Conservation (phyloP, 2,113 vertebrate genomes). For the Chroicocephalus ridibundus region DNA sequence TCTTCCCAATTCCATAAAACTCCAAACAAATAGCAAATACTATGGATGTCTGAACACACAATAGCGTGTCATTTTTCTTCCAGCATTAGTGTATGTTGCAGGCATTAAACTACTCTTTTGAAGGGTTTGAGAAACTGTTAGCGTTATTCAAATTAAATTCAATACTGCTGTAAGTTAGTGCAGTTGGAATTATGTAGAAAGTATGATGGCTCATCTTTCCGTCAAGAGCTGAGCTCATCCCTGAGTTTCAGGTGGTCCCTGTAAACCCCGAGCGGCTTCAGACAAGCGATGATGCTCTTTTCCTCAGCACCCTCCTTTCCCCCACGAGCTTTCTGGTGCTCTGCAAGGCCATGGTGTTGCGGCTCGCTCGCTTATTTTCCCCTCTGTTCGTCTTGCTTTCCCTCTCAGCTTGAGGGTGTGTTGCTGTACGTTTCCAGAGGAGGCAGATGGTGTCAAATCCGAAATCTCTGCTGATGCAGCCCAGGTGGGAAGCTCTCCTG, state of each 20-base stretch:
- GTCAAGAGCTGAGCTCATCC: constrained; percentile 12
- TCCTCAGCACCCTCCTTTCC: background rate
- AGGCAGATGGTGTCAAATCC: background rate
- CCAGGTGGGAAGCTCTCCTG: background rate
- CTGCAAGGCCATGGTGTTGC: background rate
- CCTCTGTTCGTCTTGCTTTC: background rate
- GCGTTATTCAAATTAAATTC: constrained; percentile 50
- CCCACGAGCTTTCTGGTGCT: background rate
- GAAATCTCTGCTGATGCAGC: background rate
- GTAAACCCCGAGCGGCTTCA: background rate
- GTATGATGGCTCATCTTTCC: background rate
- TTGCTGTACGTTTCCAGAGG: background rate
- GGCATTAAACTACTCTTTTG: constrained; percentile 31
- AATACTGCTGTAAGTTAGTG: background rate
- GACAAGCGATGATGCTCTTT: background rate
- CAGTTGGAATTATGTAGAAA: background rate
- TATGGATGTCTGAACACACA: constrained; percentile 55
- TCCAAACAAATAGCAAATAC: constrained; percentile 53
- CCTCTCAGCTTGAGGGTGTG: background rate
- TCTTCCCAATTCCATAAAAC: constrained; percentile 48
- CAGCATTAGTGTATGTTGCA: constrained; percentile 40
- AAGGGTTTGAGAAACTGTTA: constrained; percentile 42
- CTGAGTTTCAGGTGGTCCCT: background rate
- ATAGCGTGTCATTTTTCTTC: constrained; percentile 40
- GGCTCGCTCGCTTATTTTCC: background rate